Evolutionary conservation across 2,888 invertebrate species (phyloP), one percentile per base, ranked within the genome.

Genomic region (Ceraclea dissimilis): DNA sequence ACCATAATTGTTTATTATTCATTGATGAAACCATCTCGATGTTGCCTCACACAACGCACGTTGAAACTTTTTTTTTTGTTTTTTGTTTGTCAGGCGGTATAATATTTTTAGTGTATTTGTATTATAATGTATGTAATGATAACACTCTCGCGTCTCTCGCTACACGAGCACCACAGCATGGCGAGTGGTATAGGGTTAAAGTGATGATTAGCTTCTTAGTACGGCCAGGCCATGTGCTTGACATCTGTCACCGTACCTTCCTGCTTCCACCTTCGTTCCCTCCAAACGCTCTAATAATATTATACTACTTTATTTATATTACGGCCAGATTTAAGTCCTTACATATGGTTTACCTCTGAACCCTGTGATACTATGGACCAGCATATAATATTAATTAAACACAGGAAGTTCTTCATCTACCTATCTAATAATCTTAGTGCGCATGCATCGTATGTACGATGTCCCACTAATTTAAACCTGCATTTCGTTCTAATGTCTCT

Each of bases 231-330:
- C 75, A 75, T 73, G 70, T 76, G 78, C 70, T 67, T 63, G 67
- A 69, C 74, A 72, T 77, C 78, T 77, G 76, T 78, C 78, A 70
- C 74, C 67, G 64, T 34, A 63, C 68, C 71, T 71, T 75, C 76
- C 76, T 73, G 73, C 69, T 66, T 63, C 67, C 64, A 49, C 34
- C 58, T 51, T 66, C 60, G 56, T 52, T 52, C 47, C 44, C 39
- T 8, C 11, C 31, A 6, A 31, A 31, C 31, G 31, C 11, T 6
- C 31, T 6, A 8, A 8, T 8, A 16, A 39, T 13, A 39, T 13
- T 13, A 5, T 13, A 10, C 8, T 13, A 39, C 16, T 39, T n/a
- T 39, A 13, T 39, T 39, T 39, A 39, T 39, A 8, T 39, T 39
- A 39, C 13, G 39, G 13, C n/a, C 39, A 39, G 13, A 39, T 16